phyloP scores from a whole-genome alignment of 1,140 invertebrate genomes.

The Monomorium pharaonis region DNA sequence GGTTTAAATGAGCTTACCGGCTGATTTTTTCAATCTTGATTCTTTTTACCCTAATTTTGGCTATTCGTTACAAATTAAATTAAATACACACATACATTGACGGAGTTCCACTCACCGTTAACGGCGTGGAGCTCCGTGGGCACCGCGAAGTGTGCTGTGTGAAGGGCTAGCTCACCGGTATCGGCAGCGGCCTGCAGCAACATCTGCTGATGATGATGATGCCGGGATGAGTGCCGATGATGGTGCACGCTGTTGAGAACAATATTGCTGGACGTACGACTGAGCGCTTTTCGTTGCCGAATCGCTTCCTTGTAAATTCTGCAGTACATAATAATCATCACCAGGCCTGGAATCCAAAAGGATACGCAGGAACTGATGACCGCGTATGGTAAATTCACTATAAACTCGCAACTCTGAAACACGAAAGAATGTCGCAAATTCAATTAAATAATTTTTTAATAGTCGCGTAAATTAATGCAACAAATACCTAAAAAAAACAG shows the following conservation, averaged over 20 bases:
- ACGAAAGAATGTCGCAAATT: neutral
- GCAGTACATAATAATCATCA: constrained; percentile 97
- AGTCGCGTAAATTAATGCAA: neutral
- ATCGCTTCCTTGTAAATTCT: constrained; percentile 96
- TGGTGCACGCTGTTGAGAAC: constrained; percentile 93
- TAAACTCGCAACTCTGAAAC: constrained; percentile 89
- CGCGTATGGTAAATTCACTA: constrained; percentile 95
- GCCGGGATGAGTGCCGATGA: constrained; percentile 89
- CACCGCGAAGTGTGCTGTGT: constrained; percentile 78
- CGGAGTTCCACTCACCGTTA: constrained; percentile 75
- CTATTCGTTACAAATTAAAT: neutral
- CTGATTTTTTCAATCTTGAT: neutral
- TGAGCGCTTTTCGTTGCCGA: constrained; percentile 93
- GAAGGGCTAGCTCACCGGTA: constrained; percentile 80
- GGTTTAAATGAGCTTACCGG: neutral
- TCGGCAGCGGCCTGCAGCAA: constrained; percentile 82
- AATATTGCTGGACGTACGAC: constrained; percentile 92
- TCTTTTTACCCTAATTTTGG: too few species aligned
- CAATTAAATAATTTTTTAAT: too few species aligned
- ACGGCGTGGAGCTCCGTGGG: constrained; percentile 77
- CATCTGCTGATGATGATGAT: constrained; percentile 82
- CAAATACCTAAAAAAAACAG: neutral
- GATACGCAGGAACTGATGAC: constrained; percentile 96
- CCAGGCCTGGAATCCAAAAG: constrained; percentile 97
- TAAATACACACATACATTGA: neutral